Conservation (phyloP, 2,113 vertebrate genomes). For the Malurus melanocephalus region DNA sequence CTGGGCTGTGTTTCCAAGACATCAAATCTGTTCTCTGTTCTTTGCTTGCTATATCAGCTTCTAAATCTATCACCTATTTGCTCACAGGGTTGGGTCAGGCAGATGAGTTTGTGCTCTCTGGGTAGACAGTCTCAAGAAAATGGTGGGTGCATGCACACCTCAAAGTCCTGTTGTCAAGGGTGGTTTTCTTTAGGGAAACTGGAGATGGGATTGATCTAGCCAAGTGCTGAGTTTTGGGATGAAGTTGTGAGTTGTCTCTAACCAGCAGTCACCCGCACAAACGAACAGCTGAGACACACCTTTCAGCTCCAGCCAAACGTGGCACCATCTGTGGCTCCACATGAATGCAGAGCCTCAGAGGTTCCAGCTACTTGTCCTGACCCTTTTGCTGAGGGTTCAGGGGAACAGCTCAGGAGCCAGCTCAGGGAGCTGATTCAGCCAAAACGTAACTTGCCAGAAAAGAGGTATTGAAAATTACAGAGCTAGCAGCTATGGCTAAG, state of each 20-base stretch:
- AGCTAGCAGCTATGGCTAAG: neutral
- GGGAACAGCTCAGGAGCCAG: neutral
- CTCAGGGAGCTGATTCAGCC: neutral
- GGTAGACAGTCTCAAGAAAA: neutral
- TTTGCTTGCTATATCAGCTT: neutral
- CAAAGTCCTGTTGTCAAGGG: neutral
- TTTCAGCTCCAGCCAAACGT: neutral
- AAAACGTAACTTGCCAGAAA: neutral
- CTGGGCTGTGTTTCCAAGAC: neutral
- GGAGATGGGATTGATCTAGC: neutral
- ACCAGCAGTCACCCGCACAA: neutral
- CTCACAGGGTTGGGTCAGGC: neutral
- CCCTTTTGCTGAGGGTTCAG: neutral
- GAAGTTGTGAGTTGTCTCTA: neutral
- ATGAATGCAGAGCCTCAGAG: neutral
- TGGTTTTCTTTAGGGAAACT: neutral
- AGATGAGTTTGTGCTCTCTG: neutral
- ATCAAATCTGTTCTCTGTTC: neutral
- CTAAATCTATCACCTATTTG: neutral
- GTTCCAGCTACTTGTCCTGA: neutral
- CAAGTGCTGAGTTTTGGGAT: neutral
- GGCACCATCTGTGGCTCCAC: fast-evolving
- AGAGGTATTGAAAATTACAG: neutral
- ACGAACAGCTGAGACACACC: neutral
- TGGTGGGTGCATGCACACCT: neutral